These are phyloP conservation scores for Thermophis baileyi DNA, from an alignment of 2,113 vertebrate genomes.

Conservation along the genomic window DNA sequence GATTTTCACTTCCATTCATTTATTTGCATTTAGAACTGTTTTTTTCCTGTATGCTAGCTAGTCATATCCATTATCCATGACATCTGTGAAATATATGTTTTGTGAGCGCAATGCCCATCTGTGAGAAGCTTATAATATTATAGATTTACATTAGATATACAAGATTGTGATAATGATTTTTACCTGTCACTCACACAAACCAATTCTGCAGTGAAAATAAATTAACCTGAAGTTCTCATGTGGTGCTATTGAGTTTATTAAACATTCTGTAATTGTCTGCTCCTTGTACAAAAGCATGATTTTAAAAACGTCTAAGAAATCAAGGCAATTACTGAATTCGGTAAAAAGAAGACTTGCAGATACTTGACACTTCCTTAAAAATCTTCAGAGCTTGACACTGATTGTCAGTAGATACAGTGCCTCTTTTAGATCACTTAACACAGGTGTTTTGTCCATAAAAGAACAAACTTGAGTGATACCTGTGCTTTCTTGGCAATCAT, in stretches of 20 bases:
- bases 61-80: background rate
- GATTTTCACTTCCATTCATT: background rate
- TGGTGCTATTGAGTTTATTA: background rate
- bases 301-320: background rate
- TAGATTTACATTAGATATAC: background rate
- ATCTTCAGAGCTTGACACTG: background rate
- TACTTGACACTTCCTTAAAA: background rate
- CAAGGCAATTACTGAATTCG: background rate
- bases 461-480: background rate
- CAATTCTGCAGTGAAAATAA: background rate
- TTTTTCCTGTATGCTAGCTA: background rate
- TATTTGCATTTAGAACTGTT: constrained; percentile 8
- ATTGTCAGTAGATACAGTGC: background rate
- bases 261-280: background rate
- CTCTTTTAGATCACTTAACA: background rate
- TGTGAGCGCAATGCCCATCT: background rate
- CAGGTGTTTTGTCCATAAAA: background rate
- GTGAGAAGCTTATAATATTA: constrained; percentile 8
- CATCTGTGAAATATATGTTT: background rate
- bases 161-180: constrained; percentile 14
- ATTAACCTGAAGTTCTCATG: background rate
- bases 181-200: background rate
- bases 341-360: constrained; percentile 5
- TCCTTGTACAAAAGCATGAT: background rate
- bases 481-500: background rate